Base-by-base conservation (phyloP, 2,888 invertebrate species). In the Melinaea menophilus region DNA sequence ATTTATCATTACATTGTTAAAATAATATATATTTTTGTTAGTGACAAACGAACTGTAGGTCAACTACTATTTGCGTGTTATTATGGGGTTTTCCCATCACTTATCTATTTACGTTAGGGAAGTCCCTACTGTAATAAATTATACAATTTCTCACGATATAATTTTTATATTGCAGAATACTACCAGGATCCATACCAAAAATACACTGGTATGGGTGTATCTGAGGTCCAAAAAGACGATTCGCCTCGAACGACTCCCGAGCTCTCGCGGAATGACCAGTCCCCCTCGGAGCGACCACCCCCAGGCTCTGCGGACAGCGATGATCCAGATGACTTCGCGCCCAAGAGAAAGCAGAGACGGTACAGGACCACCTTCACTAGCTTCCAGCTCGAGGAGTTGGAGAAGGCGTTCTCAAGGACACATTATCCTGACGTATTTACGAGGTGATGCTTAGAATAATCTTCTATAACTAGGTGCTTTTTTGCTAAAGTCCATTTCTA, bases 381-480 rank as follows among this genome's bases (percentile, higher is more conserved):
- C 78, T 97, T 96, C 79, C 97, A 99, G 85, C 91, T 99, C 71
- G 98, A 99, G 83, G 98, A 99, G 84, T 86, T 99, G 75, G 98
- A 99, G 87, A 98, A 98, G 81, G 98, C 98, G 0, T 99, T 99
- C 89, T 96, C 98, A 2, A 95, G 98, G 80, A 99, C 99, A 12
- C 99, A 99, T 85, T 99, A 99, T 84, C 99, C 99, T 46, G 99
- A 99, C 86, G 98, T 99, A 2, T 99, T 99, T 88, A 98, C 98
- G 55, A 95, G 97, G 97, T 97, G 78, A 88, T 22, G 22, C 22
- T 22, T 22, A 22, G 22, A 22, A 22, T 22, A 22, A 22, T 22
- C 22, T 22, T 22, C 22, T 22, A 22, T 22, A 22, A 22, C 22
- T 22, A 22, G 22, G 22, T 22, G 22, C 22, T 22, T 22, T 22